Conservation (phyloP, 2,113 vertebrate genomes). For the Raja brachyura region DNA sequence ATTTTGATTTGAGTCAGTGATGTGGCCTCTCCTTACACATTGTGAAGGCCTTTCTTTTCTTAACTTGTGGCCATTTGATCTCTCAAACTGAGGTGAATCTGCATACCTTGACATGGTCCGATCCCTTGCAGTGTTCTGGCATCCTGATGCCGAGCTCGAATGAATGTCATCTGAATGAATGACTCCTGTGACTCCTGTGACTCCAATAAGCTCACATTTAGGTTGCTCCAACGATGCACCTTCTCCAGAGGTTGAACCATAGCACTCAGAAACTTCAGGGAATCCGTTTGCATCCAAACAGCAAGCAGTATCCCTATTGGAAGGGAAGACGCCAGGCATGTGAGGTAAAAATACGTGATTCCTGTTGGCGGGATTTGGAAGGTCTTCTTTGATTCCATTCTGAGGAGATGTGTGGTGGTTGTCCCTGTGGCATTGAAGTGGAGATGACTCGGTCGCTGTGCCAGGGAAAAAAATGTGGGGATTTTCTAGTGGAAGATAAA, state of each 20-base stretch:
- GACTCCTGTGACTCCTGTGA: no score
- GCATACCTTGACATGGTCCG: not conserved
- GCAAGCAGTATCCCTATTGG: conserved; percentile 37
- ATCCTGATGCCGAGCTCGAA: not conserved
- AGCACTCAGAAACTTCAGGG: conserved; percentile 53
- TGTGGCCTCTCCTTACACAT: not conserved
- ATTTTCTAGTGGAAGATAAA: conserved; percentile 67
- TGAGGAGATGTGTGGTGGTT: conserved; percentile 49
- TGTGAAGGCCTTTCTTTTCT: not conserved
- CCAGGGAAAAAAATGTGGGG: conserved; percentile 59
- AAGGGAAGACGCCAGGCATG: conserved; percentile 41
- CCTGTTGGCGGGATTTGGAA: conserved; percentile 38
- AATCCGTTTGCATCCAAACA: conserved; percentile 47
- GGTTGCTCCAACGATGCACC: not conserved
- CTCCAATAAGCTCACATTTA: not conserved
- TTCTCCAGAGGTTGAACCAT: conserved; percentile 40
- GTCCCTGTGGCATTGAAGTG: conserved; percentile 55
- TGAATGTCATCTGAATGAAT: not conserved
- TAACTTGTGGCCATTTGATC: not conserved
- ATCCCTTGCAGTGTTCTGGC: not conserved
- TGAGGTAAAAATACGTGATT: not conserved
- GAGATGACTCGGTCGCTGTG: conserved; percentile 50
- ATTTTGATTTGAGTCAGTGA: conserved; percentile 54
- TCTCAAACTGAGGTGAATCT: not conserved
- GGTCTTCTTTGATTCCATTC: not conserved